A percentile compares a stretch with the other conserved stretches of the same genome.
phyloP scores from a whole-genome alignment of 2,113 vertebrate genomes.

The Alethe diademata region DNA sequence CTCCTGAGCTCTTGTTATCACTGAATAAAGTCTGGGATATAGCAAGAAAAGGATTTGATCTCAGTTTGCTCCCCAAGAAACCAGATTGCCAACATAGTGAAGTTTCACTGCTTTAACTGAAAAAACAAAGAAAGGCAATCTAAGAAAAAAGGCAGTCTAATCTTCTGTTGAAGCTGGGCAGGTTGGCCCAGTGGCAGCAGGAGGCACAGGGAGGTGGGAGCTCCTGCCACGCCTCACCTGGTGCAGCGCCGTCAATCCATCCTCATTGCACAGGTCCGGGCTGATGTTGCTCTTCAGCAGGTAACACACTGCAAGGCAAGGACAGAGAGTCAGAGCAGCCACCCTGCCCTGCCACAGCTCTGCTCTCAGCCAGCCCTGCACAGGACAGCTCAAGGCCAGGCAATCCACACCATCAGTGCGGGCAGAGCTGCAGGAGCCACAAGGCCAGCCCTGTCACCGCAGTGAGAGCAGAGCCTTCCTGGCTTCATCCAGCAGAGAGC shows the following conservation, averaged over 20 bases:
- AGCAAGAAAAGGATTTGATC: neutral
- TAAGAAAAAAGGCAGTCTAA: too few relatives aligned
- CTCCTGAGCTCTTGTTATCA: neutral
- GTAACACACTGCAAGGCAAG: slow-evolving; percentile 85
- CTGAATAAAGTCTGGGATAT: neutral
- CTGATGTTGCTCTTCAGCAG: slow-evolving; percentile 92
- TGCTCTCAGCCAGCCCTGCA: neutral
- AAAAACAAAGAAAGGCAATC: too few relatives aligned
- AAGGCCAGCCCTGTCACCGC: neutral
- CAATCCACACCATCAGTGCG: accelerated
- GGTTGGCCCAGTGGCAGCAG: neutral
- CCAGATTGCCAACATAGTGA: accelerated
- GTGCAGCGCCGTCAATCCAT: slow-evolving; percentile 94
- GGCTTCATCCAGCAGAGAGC: slow-evolving; percentile 52
- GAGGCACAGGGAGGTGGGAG: accelerated
- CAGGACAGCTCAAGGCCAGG: neutral
- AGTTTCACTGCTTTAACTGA: neutral
- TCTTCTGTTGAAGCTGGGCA: accelerated
- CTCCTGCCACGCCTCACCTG: slow-evolving; percentile 79
- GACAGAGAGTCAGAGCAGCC: neutral
- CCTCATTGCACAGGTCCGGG: slow-evolving; percentile 95
- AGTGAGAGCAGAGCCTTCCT: neutral
- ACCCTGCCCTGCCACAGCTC: neutral
- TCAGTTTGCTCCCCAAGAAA: neutral
- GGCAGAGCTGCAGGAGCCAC: neutral